These are phyloP conservation scores for Pseudochromis fuscus DNA, from an alignment of 2,797 vertebrate species.

Conservation along the genomic window DNA sequence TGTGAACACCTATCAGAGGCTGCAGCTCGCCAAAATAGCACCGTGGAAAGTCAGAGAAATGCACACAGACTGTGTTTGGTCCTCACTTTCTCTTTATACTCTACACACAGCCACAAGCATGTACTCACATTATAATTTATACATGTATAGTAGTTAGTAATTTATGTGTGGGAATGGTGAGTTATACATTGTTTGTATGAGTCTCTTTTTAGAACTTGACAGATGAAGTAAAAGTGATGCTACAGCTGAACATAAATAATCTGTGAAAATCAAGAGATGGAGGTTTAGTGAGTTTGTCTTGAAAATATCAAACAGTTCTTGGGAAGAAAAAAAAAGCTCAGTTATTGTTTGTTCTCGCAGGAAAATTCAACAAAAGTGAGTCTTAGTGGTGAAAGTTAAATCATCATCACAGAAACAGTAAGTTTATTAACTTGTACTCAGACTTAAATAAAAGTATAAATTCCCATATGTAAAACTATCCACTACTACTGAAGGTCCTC, in stretches of 20 bases:
- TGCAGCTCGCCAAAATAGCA: slow-evolving; percentile 53
- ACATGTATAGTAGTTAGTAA: background rate
- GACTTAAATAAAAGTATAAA: too few relatives aligned
- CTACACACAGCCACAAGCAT: background rate
- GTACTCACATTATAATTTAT: background rate
- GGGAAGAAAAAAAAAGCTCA: background rate
- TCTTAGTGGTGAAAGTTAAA: background rate
- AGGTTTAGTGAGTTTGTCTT: background rate
- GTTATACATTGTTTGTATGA: background rate
- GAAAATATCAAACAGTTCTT: background rate
- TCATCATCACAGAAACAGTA: background rate
- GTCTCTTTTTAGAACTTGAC: background rate
- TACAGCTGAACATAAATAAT: background rate
- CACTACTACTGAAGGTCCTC: too few relatives aligned
- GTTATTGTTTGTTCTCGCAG: background rate
- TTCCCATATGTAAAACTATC: too few relatives aligned
- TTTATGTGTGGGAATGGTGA: background rate
- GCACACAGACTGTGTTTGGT: slow-evolving; percentile 21
- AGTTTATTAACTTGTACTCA: background rate
- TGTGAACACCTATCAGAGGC: slow-evolving; percentile 59
- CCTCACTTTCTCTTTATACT: slow-evolving; percentile 23
- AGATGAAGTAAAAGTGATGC: background rate
- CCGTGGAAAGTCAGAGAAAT: slow-evolving; percentile 44
- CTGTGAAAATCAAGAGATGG: background rate
- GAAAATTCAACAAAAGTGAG: background rate